These are phyloP conservation scores for Sylvietta virens DNA, from an alignment of 2,113 vertebrate genomes.

Conservation along the genomic window DNA sequence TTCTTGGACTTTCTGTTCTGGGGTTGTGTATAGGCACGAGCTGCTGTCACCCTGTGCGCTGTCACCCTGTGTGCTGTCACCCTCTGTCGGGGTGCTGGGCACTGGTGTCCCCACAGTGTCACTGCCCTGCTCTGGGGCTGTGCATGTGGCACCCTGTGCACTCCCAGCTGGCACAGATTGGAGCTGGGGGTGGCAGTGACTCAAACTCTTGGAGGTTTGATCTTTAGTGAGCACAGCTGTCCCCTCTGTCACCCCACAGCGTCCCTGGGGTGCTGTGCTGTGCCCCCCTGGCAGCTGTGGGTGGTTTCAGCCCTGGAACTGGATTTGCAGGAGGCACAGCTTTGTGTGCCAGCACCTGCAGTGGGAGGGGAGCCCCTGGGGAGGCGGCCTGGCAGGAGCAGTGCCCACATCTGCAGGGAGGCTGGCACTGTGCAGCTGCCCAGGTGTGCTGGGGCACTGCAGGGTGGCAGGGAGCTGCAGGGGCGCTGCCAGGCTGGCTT, in stretches of 20 bases:
- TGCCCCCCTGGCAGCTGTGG: not conserved
- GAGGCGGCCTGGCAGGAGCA: not conserved
- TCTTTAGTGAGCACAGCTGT: not conserved
- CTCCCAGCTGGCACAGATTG: not conserved
- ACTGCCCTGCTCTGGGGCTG: not conserved
- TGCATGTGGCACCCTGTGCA: not conserved
- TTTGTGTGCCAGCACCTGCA: not conserved
- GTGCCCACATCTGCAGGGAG: not conserved
- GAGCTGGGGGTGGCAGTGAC: not conserved
- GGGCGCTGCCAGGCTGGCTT: not conserved
- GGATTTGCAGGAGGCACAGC: constrained; percentile 11
- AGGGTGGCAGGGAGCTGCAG: not conserved
- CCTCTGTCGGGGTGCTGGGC: not conserved
- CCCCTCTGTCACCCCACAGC: not conserved
- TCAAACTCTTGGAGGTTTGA: not conserved
- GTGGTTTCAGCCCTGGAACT: not conserved
- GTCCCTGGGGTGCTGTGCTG: not conserved
- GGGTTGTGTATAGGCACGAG: fast-evolving
- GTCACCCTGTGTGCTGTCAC: not conserved
- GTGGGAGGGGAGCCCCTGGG: not conserved
- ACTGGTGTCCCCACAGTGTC: not conserved
- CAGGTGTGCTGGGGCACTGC: not conserved
- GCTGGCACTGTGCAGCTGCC: not conserved
- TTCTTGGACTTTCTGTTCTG: not conserved
- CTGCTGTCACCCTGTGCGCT: not conserved